Evolutionary conservation across 2,113 vertebrate species (phyloP).

Genomic region (Onychostoma macrolepis): DNA sequence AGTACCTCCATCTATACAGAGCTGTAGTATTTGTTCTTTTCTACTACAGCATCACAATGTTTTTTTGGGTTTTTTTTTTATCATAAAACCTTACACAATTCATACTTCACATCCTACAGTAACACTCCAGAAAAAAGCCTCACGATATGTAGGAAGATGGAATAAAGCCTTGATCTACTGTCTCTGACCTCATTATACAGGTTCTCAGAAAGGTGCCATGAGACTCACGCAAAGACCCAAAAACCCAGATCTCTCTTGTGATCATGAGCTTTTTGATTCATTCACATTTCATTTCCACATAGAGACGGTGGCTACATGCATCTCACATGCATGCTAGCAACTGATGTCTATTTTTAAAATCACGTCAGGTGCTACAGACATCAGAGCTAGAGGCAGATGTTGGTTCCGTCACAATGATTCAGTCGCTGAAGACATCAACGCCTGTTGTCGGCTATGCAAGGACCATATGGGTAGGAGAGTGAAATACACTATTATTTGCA

Average conservation of each 20-base stretch:
- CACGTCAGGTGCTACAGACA: neutral
- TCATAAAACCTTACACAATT: neutral
- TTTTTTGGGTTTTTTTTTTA: neutral
- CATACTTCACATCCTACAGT: neutral
- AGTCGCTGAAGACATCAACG: neutral
- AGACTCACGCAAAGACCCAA: slow-evolving; percentile 67
- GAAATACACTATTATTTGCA: neutral
- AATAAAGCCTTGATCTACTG: slow-evolving; percentile 42
- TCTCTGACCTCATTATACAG: slow-evolving; percentile 69
- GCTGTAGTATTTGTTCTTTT: neutral
- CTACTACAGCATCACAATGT: neutral
- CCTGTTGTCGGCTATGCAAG: neutral
- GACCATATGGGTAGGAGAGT: neutral
- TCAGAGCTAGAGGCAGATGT: neutral
- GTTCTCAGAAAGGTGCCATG: slow-evolving; percentile 61
- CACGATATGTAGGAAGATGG: neutral
- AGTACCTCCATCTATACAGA: neutral
- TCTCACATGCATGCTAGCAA: neutral
- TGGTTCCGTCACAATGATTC: neutral
- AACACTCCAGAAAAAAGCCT: slow-evolving; percentile 3
- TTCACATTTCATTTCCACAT: slow-evolving; percentile 30
- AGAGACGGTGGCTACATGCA: neutral
- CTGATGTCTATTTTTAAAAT: neutral
- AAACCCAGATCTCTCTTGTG: slow-evolving; percentile 74
- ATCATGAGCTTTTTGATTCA: slow-evolving; percentile 41